Evolutionary conservation across 2,888 invertebrate genomes (phyloP), one percentile per base, ranked within the genome.

Genomic region (Polia nebulosa): DNA sequence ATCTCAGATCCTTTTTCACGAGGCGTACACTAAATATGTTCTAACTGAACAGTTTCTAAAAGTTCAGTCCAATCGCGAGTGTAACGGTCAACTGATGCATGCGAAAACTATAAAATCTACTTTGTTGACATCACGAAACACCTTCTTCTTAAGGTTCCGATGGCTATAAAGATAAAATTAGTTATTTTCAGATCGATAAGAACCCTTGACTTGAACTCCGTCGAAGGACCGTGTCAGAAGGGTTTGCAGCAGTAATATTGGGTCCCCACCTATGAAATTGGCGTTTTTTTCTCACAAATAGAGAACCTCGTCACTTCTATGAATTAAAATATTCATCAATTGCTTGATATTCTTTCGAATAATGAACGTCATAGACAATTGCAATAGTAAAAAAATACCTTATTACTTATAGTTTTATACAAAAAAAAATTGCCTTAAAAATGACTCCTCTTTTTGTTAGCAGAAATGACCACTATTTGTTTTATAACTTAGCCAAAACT

Each of bases 91-190:
- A 81, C 83, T 78, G 78, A 81, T 78, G 74, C 72, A 78, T 82
- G 81, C 77, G 77, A 72, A 78, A 73, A 76, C 78, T 82, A 84
- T 87, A 87, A 88, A 83, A 82, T 79, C 70, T 80, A 88, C 89
- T 87, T 84, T 88, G 89, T 90, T 87, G 79, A 79, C 74, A 73
- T 53, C 65, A 73, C 32, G 59, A 56, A 67, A 65, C 66, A 70
- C 76, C 68, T 63, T 64, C 53, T 61, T 66, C 71, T 76, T 67
- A 71, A 51, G 49, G 72, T 65, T 76, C 27, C 27, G 65, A 76
- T 76, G 27, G 39, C 52, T 41, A 74, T 78, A 80, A 80, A 72
- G 65, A 68, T 72, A 63, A 68, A 44, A 61, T 75, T 39, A 53
- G 20, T 27, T 52, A 60, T 59, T 77, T 58, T 29, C 8, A 52